These are phyloP conservation scores for Bacillus rossius DNA, from an alignment of 1,140 invertebrate species.

Conservation along the genomic window DNA sequence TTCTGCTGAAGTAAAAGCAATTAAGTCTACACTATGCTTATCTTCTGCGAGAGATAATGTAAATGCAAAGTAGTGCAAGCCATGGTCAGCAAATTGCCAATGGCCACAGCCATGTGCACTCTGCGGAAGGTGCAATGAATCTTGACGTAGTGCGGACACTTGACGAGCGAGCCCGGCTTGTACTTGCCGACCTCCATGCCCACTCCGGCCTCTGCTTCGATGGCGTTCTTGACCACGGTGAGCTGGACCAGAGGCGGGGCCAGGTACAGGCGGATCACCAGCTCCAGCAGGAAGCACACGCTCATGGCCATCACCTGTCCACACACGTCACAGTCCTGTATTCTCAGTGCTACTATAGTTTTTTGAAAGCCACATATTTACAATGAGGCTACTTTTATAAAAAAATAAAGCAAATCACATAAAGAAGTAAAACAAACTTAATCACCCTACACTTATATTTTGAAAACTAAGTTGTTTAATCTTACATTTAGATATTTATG, in stretches of 20 bases:
- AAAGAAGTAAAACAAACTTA: too few species aligned
- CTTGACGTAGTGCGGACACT: slow-evolving; percentile 64
- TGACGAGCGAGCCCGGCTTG: slow-evolving; percentile 54
- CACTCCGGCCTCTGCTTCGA: slow-evolving; percentile 62
- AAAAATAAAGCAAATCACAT: too few species aligned
- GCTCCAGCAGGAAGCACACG: slow-evolving; percentile 61
- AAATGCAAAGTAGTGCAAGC: slow-evolving; percentile 63
- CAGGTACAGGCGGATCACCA: slow-evolving; percentile 60
- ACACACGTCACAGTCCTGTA: too few species aligned
- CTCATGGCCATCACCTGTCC: slow-evolving; percentile 58
- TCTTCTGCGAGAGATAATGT: slow-evolving; percentile 58
- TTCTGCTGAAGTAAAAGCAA: too few species aligned
- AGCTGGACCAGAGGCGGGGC: slow-evolving; percentile 57
- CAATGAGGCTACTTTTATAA: too few species aligned
- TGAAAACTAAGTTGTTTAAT: too few species aligned
- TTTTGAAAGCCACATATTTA: too few species aligned
- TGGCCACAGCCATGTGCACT: slow-evolving; percentile 60
- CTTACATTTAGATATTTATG: too few species aligned
- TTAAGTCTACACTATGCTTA: slow-evolving; percentile 21
- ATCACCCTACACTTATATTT: too few species aligned
- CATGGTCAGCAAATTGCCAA: slow-evolving; percentile 66
- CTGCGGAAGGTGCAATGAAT: slow-evolving; percentile 60
- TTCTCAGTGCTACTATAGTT: too few species aligned
- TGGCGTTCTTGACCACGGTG: slow-evolving; percentile 58
- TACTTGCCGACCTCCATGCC: slow-evolving; percentile 65